phyloP scores from a whole-genome alignment of 1,140 invertebrate genomes.

The Ylistrum balloti region DNA sequence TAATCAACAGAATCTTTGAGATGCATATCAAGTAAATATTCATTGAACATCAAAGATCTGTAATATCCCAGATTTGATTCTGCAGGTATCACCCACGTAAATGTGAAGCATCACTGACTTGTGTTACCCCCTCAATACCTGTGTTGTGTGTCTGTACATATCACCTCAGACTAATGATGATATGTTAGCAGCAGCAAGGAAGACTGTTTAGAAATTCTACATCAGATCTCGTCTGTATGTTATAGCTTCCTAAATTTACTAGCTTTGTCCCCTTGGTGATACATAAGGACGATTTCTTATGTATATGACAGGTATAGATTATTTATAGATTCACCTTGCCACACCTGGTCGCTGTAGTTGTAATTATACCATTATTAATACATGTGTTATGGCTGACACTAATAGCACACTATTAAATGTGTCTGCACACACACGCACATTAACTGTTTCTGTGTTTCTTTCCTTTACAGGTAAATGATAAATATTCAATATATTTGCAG shows the following conservation, averaged over 20 bases:
- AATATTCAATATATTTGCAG: neutral
- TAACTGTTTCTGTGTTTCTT: no score
- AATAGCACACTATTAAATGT: neutral
- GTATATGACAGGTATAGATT: neutral
- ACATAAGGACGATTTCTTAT: neutral
- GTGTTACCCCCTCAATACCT: neutral
- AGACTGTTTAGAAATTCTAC: neutral
- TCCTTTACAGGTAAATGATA: no score
- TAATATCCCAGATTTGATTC: no score
- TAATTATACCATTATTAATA: neutral
- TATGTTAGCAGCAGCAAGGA: neutral
- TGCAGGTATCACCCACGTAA: no score
- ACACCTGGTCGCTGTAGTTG: neutral
- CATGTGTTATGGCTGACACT: neutral
- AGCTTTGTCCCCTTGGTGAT: neutral
- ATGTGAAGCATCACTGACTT: neutral
- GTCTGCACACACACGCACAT: no score
- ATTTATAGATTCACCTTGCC: neutral
- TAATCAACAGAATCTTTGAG: neutral
- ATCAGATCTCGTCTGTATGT: neutral
- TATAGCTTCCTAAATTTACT: neutral
- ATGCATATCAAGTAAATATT: neutral
- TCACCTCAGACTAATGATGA: neutral
- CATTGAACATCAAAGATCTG: slow-evolving; percentile 1
- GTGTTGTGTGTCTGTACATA: neutral